Base-by-base conservation (phyloP, 1,140 invertebrate genomes). In the Bombus soroeensis region DNA sequence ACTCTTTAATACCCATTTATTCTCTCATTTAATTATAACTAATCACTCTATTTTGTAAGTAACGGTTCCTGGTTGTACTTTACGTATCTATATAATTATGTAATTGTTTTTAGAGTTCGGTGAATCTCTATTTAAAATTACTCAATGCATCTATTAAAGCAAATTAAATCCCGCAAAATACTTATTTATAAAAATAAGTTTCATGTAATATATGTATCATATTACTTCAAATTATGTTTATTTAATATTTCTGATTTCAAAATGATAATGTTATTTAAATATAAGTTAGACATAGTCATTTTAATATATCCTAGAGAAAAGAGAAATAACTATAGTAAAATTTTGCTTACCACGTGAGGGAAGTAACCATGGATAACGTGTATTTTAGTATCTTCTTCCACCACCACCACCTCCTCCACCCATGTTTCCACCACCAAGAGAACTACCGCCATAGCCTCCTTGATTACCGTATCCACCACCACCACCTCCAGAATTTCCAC, bases 381-480 rank as follows among this genome's bases (percentile, higher is more conserved):
- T n/a, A 41, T 37, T 81, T 92, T 94, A 95, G 66, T 95, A 95
- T 93, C 94, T 92, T 85, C 95, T 93, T 41, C 93, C 92, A n/a
- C 92, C 90, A 6, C 93, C 93, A 32, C 89, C 89, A 4, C 91
- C 91, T 34, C 94, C 94, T n/a, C 93, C 93, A 12, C 93, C 93
- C 92, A 92, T 92, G 43, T 93, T 93, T 83, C 94, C 93, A 86
- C 94, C 93, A 18, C 93, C 93, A 83, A 94, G 64, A 22, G 93
- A 93, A 86, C 92, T 93, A 25, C 94, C 90, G 15, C 92, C 94
- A 70, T 94, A 94, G 34, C 93, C 93, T n/a, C 94, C 94, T 87
- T 93, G 92, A 68, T 95, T 96, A 73, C 95, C 95, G 71, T 95
- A 95, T 22, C 96, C 94, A 81, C 95, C 95, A 89, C 96, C 96